phyloP scores from a whole-genome alignment of 2,113 vertebrate species.

The Labeo rohita region DNA sequence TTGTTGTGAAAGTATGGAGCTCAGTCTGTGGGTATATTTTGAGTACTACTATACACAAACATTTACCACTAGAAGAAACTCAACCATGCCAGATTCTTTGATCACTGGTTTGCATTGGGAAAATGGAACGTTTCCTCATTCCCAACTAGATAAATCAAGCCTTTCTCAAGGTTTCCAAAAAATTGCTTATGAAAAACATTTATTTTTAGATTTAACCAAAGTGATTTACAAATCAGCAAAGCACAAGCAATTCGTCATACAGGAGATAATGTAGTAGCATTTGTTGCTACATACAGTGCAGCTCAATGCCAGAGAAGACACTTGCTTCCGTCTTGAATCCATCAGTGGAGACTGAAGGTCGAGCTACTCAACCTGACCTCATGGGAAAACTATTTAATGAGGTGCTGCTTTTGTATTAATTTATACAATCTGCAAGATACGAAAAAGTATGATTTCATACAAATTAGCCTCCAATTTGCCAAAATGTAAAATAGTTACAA shows the following conservation, averaged over 20 bases:
- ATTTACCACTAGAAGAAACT: slow-evolving; percentile 59
- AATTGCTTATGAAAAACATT: background rate
- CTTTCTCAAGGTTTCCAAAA: background rate
- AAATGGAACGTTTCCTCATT: slow-evolving; percentile 30
- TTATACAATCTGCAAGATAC: background rate
- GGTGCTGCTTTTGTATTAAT: background rate
- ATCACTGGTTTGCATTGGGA: slow-evolving; percentile 23
- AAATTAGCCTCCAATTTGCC: background rate
- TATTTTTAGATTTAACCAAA: background rate
- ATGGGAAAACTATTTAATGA: background rate
- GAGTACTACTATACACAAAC: slow-evolving; percentile 55
- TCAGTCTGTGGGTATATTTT: slow-evolving; percentile 29
- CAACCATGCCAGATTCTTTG: slow-evolving; percentile 58
- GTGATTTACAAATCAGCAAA: background rate
- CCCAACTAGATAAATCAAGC: slow-evolving; percentile 5
- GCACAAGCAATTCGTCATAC: background rate
- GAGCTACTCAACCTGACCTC: background rate
- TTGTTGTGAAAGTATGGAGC: slow-evolving; percentile 42
- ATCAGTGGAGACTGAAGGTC: background rate
- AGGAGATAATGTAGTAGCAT: background rate
- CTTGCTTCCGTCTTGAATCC: background rate
- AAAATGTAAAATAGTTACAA: background rate
- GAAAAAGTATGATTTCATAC: background rate
- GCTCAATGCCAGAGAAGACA: background rate
- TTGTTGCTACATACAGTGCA: background rate